A percentile compares a stretch with the other conserved stretches of the same genome.
These are phyloP conservation scores for Dendrolimus kikuchii DNA, from an alignment of 1,140 invertebrate species.

Conservation along the genomic window DNA sequence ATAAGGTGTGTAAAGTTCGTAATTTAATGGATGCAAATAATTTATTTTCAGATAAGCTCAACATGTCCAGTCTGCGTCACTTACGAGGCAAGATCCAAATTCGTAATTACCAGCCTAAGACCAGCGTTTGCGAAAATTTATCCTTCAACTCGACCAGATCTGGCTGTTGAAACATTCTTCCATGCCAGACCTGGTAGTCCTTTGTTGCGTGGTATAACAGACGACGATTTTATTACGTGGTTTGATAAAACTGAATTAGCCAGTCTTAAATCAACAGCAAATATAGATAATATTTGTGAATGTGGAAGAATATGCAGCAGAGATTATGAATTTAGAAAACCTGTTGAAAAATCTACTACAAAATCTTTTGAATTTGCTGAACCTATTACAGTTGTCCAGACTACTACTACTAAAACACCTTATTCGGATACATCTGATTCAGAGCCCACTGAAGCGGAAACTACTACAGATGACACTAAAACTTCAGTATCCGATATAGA, in stretches of 20 bases:
- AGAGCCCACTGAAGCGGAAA: slow-evolving; percentile 6
- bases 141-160: slow-evolving; percentile 73
- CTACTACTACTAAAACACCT: slow-evolving; percentile 11
- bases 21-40: background rate
- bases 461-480: slow-evolving; percentile 6
- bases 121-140: slow-evolving; percentile 76
- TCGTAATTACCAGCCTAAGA: slow-evolving; percentile 73
- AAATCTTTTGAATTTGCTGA: slow-evolving; percentile 1
- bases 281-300: slow-evolving; percentile 67
- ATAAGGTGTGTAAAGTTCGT: no score
- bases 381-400: slow-evolving; percentile 10
- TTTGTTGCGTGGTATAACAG: slow-evolving; percentile 73
- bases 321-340: slow-evolving; percentile 58
- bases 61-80: slow-evolving; percentile 75
- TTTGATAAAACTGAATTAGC: slow-evolving; percentile 73
- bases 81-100: slow-evolving; percentile 72
- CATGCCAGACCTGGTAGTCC: slow-evolving; percentile 73
- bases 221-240: slow-evolving; percentile 78
- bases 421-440: background rate
- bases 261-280: slow-evolving; percentile 49
- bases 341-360: slow-evolving; percentile 11
- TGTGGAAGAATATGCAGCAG: slow-evolving; percentile 66
- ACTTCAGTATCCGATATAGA: slow-evolving; percentile 1
- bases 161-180: slow-evolving; percentile 76
- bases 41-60: slow-evolving; percentile 64